A percentile compares a stretch with the other conserved stretches of the same genome.
These are phyloP conservation scores for Agonopterix subpropinquella DNA, from an alignment of 2,888 invertebrate species.

Conservation along the genomic window DNA sequence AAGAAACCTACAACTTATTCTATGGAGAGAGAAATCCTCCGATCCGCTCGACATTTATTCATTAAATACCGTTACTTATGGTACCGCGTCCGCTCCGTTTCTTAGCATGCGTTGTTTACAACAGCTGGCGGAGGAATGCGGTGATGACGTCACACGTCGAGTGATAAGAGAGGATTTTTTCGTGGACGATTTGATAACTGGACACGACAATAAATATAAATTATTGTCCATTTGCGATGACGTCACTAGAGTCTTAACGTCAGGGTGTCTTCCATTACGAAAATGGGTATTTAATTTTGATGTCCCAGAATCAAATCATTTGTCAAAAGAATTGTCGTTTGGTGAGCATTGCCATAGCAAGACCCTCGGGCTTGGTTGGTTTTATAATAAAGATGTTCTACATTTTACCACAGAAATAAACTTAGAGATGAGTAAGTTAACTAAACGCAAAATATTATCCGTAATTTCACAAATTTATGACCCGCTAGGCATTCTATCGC, in stretches of 20 bases:
- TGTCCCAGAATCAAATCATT: background rate
- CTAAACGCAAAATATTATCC: constrained; percentile 8
- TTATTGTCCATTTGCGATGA: constrained; percentile 3
- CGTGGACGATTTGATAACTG: constrained; percentile 15
- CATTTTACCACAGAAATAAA: background rate
- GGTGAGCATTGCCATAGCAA: constrained; percentile 4
- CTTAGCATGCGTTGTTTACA: constrained; percentile 15
- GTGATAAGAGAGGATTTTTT: constrained; percentile 13
- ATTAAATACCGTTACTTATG: constrained; percentile 1
- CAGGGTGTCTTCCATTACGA: constrained; percentile 9
- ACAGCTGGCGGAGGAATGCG: constrained; percentile 15
- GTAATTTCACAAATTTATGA: constrained; percentile 6
- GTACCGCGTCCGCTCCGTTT: constrained; percentile 16
- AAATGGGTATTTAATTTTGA: constrained; percentile 14
- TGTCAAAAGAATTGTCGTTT: constrained; percentile 1
- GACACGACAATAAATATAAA: background rate
- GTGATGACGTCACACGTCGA: constrained; percentile 4
- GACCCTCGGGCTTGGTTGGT: background rate
- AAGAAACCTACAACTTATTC: background rate
- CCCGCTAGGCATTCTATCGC: constrained; percentile 7
- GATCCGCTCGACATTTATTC: background rate
- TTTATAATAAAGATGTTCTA: background rate
- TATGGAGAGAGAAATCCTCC: background rate
- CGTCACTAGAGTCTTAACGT: background rate
- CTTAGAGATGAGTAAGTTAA: background rate